Evolutionary conservation across 2,113 vertebrate species (phyloP).

Genomic region (Sminthopsis crassicaudata): DNA sequence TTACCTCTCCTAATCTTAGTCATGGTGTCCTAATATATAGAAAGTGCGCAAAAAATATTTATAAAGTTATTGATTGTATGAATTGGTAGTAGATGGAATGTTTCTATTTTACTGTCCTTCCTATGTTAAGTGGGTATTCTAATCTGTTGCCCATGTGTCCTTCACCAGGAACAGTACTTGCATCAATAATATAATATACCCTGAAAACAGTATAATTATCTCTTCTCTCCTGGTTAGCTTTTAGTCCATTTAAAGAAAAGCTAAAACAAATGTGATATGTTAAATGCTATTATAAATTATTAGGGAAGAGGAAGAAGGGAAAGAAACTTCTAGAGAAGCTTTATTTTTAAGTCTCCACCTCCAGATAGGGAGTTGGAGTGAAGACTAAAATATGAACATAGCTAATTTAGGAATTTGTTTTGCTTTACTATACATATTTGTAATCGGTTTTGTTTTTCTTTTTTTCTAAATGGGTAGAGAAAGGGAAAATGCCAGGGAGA

Average conservation of each 20-base stretch:
- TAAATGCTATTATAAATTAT: background rate
- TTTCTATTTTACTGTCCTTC: background rate
- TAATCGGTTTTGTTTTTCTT: background rate
- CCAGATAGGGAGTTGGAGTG: background rate
- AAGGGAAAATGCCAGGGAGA: background rate
- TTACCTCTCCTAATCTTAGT: background rate
- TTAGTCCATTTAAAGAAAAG: background rate
- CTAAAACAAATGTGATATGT: background rate
- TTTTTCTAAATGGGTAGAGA: background rate
- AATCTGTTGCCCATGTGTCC: background rate
- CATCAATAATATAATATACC: background rate
- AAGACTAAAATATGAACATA: background rate
- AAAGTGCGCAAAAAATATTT: background rate
- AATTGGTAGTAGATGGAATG: background rate
- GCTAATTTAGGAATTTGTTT: background rate
- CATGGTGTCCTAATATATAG: background rate
- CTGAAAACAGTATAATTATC: background rate
- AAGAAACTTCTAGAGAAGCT: background rate
- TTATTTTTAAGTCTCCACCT: background rate
- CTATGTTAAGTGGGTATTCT: background rate
- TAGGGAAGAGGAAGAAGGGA: background rate
- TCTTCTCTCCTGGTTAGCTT: background rate
- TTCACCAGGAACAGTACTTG: background rate
- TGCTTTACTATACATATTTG: background rate
- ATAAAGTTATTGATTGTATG: background rate